A percentile compares a stretch with the other conserved stretches of the same genome.
These are phyloP conservation scores for Catalaphyllia jardinei DNA, from an alignment of 64 coral and sea anemone genomes.

Conservation along the genomic window DNA sequence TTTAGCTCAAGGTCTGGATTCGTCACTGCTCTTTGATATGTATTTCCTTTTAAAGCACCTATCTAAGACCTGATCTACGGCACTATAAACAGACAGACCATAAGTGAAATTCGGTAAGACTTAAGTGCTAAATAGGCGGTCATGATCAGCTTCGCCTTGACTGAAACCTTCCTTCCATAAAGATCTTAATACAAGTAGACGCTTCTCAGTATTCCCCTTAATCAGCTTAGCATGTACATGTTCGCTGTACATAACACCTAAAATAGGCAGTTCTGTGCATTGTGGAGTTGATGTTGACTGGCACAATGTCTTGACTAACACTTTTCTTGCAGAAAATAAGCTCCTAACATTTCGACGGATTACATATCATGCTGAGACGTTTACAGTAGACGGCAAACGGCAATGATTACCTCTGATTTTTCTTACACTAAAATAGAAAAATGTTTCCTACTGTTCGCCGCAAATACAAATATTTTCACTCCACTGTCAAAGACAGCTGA, in stretches of 20 bases:
- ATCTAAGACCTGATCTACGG: constrained; percentile 23
- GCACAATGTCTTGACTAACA: constrained; percentile 23
- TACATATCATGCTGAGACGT: too few species aligned
- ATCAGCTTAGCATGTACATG: constrained; percentile 3
- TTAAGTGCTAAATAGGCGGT: constrained; percentile 6
- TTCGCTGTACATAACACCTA: neutral
- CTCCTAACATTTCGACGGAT: constrained; percentile 24
- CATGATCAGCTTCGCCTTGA: constrained; percentile 1
- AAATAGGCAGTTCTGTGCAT: constrained; percentile 15
- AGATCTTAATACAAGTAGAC: constrained; percentile 6
- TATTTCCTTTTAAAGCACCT: constrained; percentile 28
- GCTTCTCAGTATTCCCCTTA: constrained; percentile 26
- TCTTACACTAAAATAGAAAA: too few species aligned
- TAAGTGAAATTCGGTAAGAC: constrained; percentile 35
- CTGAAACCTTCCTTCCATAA: constrained; percentile 26
- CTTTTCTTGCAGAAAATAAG: constrained; percentile 28
- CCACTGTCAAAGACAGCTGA: too few species aligned
- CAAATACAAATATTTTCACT: too few species aligned
- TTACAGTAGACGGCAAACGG: too few species aligned
- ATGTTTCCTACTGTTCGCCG: too few species aligned
- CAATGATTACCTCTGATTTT: too few species aligned
- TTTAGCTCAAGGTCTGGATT: too few species aligned
- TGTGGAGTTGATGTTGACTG: too few species aligned
- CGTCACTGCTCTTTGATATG: too few species aligned
- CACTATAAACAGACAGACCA: constrained; percentile 38